These are phyloP conservation scores for Plebejus argus DNA, from an alignment of 2,888 invertebrate species.

Conservation along the genomic window DNA sequence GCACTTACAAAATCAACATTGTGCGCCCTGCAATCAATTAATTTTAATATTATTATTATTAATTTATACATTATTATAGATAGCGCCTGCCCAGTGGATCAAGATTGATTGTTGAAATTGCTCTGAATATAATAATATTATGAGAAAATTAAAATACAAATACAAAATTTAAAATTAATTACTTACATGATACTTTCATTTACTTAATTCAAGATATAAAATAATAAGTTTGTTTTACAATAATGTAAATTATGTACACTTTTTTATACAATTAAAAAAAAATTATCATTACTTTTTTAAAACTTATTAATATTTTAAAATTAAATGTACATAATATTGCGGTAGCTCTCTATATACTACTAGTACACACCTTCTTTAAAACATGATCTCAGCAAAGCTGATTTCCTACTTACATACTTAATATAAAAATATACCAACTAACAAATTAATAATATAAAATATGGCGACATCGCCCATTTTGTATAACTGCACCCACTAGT, in stretches of 20 bases:
- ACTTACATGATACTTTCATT: background rate
- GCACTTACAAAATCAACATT: background rate
- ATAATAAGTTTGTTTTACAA: background rate
- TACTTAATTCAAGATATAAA: background rate
- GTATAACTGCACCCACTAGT: slow-evolving; percentile 2
- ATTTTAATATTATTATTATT: background rate
- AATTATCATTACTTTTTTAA: background rate
- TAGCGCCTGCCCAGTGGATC: slow-evolving; percentile 11
- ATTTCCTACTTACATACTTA: background rate
- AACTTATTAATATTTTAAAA: slow-evolving; percentile 10
- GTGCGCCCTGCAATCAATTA: background rate
- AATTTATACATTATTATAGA: background rate
- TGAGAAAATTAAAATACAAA: background rate
- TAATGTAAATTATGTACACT: background rate
- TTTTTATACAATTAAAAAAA: background rate
- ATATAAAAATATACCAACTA: background rate
- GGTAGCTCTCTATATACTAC: background rate
- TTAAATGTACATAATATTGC: background rate
- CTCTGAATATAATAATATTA: background rate
- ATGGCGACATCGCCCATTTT: slow-evolving; percentile 22
- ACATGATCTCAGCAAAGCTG: slow-evolving; percentile 2
- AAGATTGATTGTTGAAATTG: background rate
- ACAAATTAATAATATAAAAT: background rate
- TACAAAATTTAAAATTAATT: background rate
- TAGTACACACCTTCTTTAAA: background rate